Evolutionary conservation across 2,888 invertebrate species (phyloP), one percentile per base, ranked within the genome.

Genomic region (Mythimna impura): DNA sequence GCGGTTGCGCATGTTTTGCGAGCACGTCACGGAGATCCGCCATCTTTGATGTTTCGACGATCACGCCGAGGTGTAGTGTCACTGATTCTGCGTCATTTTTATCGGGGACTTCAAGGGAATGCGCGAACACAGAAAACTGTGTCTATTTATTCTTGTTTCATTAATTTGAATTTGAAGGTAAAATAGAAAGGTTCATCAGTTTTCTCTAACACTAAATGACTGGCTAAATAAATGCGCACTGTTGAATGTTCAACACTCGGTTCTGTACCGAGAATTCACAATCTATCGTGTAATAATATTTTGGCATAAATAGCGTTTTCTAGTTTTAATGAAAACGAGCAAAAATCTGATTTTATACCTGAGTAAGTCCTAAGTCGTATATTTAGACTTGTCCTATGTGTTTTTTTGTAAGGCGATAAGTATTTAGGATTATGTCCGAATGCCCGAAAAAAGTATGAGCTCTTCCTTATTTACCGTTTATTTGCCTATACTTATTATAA

Each of bases 1-100:
- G 71, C 65, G 72, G 65, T 60, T 47, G 62, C 80, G 82, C 68
- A 75, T 69, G 66, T 62, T 82, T 50, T 14, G 22, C 30, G 22
- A n/a, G 50, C 9, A 52, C 67, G 74, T 71, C 67, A 74, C 54
- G 7, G 10, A 25, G 25, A 22, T 61, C 60, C 60, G 66, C 69
- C 57, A 61, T 67, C 36, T 47, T 70, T 30, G 25, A 61, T 66
- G 52, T 30, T 67, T 30, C 36, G 14, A 50, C 5, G 22, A 81
- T 69, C 76, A 76, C 30, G 74, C 55, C 12, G 14, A 12, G 30
- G 17, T 20, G 20, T 12, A 50, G 40, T 74, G 74, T 50, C 54
- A 61, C 47, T 61, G 30, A 0, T 25, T 17, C 36, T 17, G 50
- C 60, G 58, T 75, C 36, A 76, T 25, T 52, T 65, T 43, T n/a